A percentile compares a stretch with the other conserved stretches of the same genome.
Conservation (phyloP, 2,797 vertebrate species). For the Cetoscarus ocellatus region DNA sequence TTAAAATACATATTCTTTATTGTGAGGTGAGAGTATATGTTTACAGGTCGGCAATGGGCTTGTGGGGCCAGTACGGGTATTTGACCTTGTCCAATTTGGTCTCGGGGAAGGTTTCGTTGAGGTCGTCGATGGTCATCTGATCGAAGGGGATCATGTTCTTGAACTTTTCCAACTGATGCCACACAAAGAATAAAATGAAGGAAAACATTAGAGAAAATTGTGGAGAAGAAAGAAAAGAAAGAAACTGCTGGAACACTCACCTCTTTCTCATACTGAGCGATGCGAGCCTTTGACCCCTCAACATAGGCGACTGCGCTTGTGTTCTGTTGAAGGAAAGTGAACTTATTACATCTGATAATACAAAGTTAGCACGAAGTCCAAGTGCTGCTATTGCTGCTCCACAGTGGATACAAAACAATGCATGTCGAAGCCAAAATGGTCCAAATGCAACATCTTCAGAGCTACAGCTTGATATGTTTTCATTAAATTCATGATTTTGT, state of each 20-base stretch:
- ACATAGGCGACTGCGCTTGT: conserved; percentile 75
- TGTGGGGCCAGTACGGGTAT: conserved; percentile 94
- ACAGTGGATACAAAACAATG: too few relatives aligned
- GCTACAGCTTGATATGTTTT: neutral
- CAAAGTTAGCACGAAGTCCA: neutral
- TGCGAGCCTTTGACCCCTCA: conserved; percentile 87
- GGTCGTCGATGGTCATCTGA: conserved; percentile 90
- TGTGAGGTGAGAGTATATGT: conserved; percentile 52
- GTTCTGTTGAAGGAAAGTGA: conserved; percentile 51
- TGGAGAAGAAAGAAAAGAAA: too few relatives aligned
- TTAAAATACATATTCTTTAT: conserved; percentile 80
- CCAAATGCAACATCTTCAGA: neutral
- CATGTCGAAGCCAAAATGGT: neutral
- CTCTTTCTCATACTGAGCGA: conserved; percentile 84
- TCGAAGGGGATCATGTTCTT: conserved; percentile 91
- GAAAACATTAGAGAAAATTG: neutral
- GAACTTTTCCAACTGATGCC: conserved; percentile 68
- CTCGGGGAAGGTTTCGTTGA: conserved; percentile 88
- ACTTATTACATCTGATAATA: neutral
- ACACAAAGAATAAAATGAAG: neutral
- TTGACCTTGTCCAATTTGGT: conserved; percentile 92
- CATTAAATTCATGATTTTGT: neutral
- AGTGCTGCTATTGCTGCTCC: too few relatives aligned
- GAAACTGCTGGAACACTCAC: conserved; percentile 47
- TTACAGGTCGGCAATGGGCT: conserved; percentile 90